Conservation (phyloP, 1,140 invertebrate species). For the Neodiprion fabricii region DNA sequence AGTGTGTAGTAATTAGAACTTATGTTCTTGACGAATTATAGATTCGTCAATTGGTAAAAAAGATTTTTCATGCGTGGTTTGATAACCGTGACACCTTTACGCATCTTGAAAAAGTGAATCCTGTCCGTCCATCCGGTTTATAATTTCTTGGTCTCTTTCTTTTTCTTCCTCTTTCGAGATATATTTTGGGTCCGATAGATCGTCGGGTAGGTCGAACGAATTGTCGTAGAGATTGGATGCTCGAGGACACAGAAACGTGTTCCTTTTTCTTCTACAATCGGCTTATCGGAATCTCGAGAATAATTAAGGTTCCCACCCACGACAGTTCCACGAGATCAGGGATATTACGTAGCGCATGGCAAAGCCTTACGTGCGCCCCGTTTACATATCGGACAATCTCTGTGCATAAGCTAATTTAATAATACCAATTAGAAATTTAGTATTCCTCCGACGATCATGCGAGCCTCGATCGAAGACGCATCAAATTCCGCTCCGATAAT, state of each 20-base stretch:
- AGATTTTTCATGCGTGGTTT: too few relatives aligned
- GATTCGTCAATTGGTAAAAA: too few relatives aligned
- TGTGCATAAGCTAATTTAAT: background rate
- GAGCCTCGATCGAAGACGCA: background rate
- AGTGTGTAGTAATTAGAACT: too few relatives aligned
- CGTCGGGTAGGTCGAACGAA: too few relatives aligned
- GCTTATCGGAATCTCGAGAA: conserved; percentile 1
- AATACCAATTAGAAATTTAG: background rate
- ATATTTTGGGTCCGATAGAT: too few relatives aligned
- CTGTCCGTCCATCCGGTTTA: too few relatives aligned
- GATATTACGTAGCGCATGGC: background rate
- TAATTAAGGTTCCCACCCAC: conserved; percentile 1
- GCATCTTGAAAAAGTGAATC: too few relatives aligned
- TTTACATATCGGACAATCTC: background rate
- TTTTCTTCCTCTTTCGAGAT: too few relatives aligned
- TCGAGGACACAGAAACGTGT: background rate
- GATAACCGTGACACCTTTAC: too few relatives aligned
- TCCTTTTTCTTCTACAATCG: background rate
- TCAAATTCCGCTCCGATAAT: background rate
- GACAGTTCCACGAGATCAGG: background rate
- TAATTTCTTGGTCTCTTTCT: too few relatives aligned
- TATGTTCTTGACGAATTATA: too few relatives aligned
- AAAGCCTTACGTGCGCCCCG: too few relatives aligned
- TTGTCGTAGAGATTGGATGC: background rate
- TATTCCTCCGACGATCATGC: background rate